Evolutionary conservation across 53 echinoderm and acorn worm species (phyloP).

Genomic region (Antedon mediterranea): DNA sequence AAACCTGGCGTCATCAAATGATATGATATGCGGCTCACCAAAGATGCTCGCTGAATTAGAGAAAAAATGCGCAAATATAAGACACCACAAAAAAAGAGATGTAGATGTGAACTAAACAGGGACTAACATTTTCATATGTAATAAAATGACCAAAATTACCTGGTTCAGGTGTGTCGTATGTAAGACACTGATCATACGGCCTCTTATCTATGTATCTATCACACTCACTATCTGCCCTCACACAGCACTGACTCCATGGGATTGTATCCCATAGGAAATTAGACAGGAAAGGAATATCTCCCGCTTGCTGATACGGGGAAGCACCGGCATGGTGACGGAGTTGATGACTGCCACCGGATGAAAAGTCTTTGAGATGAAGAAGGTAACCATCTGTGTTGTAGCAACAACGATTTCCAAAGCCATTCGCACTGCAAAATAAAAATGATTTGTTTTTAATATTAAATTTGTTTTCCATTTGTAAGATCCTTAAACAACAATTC

Average conservation of each 20-base stretch:
- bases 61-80: neutral
- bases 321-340: conserved; percentile 55
- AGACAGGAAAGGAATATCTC: conserved; percentile 66
- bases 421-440: neutral
- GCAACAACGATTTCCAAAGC: conserved; percentile 80
- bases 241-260: conserved; percentile 93
- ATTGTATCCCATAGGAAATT: conserved; percentile 59
- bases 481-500: too few relatives aligned
- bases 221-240: conserved; percentile 23
- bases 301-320: conserved; percentile 26
- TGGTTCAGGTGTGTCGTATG: conserved; percentile 44
- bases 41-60: conserved; percentile 46
- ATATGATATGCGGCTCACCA: conserved; percentile 80
- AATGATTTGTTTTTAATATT: too few relatives aligned
- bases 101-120: too few relatives aligned
- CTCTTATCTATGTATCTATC: conserved; percentile 30
- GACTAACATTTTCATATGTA: too few relatives aligned
- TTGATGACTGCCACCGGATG: conserved; percentile 57
- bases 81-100: too few relatives aligned
- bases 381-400: conserved; percentile 47
- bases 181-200: conserved; percentile 56
- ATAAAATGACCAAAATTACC: conserved; percentile 23
- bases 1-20: conserved; percentile 36
- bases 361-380: conserved; percentile 33
- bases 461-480: too few relatives aligned